These are phyloP conservation scores for Spodoptera littoralis DNA, from an alignment of 2,888 invertebrate genomes.

Conservation along the genomic window DNA sequence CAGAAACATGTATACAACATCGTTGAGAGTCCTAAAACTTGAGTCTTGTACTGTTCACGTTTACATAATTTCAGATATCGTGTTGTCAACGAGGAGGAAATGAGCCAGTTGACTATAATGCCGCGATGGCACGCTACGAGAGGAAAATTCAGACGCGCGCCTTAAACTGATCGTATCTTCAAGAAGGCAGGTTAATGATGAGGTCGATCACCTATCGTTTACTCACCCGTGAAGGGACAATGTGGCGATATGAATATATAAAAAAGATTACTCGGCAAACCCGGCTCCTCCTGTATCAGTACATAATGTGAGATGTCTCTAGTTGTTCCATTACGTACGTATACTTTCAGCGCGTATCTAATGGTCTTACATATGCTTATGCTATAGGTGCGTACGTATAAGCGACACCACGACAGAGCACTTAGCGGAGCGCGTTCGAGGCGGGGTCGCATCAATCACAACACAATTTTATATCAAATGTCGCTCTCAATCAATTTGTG, in stretches of 20 bases:
- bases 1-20: constrained; percentile 13
- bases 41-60: constrained; percentile 38
- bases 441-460: constrained; percentile 88
- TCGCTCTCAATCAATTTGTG: constrained; percentile 89
- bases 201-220: constrained; percentile 55
- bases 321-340: constrained; percentile 45
- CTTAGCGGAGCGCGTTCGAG: constrained; percentile 82
- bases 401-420: constrained; percentile 83
- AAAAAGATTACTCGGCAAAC: constrained; percentile 42
- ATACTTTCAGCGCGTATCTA: constrained; percentile 59
- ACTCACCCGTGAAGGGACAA: constrained; percentile 51
- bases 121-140: constrained; percentile 41
- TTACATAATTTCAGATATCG: constrained; percentile 46
- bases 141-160: constrained; percentile 44
- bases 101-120: constrained; percentile 56
- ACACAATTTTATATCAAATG: constrained; percentile 89
- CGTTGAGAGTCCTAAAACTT: constrained; percentile 21
- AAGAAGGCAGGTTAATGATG: constrained; percentile 54
- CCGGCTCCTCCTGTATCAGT: constrained; percentile 27
- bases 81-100: constrained; percentile 55
- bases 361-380: constrained; percentile 62
- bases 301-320: constrained; percentile 34
- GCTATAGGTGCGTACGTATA: constrained; percentile 65
- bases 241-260: constrained; percentile 46
- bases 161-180: constrained; percentile 51